Conservation (phyloP, 2,113 vertebrate genomes). For the Brachyhypopomus occidentalis region DNA sequence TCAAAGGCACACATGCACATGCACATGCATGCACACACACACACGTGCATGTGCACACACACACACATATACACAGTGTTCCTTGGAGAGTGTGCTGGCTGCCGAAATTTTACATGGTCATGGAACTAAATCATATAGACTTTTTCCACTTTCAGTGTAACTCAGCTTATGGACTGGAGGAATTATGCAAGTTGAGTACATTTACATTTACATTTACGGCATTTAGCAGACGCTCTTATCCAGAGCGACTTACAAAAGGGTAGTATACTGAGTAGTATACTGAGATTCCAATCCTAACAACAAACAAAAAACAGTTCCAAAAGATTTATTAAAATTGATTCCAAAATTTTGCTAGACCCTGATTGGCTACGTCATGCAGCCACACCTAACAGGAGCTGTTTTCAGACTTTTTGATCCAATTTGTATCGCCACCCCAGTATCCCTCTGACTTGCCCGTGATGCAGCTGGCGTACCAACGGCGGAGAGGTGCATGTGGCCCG, state of each 20-base stretch:
- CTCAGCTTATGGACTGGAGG: not conserved
- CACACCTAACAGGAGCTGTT: not conserved
- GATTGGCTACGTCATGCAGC: too few relatives aligned
- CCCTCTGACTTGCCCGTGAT: not conserved
- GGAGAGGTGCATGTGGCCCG: slow-evolving; percentile 25
- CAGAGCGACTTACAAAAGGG: too few relatives aligned
- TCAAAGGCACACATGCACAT: slow-evolving; percentile 60
- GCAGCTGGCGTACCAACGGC: not conserved
- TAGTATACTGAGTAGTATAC: too few relatives aligned
- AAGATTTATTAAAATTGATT: too few relatives aligned
- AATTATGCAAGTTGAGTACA: too few relatives aligned
- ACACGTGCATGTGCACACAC: slow-evolving; percentile 41
- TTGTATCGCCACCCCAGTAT: slow-evolving; percentile 20
- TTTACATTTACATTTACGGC: too few relatives aligned
- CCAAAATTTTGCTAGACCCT: too few relatives aligned
- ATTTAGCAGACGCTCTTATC: too few relatives aligned
- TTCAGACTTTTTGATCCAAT: not conserved
- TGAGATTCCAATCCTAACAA: too few relatives aligned
- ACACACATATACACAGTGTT: slow-evolving; percentile 2
- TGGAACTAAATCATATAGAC: slow-evolving; percentile 39
- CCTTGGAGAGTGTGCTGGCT: too few relatives aligned
- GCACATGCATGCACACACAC: slow-evolving; percentile 35
- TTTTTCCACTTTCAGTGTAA: slow-evolving; percentile 18
- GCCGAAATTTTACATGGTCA: too few relatives aligned
- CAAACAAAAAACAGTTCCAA: too few relatives aligned